Evolutionary conservation across 2,888 invertebrate species (phyloP).

Genomic region (Spisula solida): DNA sequence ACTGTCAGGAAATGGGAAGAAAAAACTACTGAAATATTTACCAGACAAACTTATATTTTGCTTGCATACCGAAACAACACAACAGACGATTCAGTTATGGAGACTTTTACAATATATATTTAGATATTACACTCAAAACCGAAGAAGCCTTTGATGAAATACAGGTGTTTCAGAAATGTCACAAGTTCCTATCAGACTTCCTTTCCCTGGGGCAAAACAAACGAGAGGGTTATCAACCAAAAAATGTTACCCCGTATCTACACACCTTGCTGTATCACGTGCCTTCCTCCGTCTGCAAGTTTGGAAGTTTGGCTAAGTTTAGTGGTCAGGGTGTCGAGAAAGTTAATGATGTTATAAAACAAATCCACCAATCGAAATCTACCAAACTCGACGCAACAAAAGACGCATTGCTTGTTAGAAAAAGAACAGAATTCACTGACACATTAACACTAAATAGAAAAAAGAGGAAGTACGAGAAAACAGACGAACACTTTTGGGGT

Average conservation of each 20-base stretch:
- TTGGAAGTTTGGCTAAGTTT: slow-evolving; percentile 15
- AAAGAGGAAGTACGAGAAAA: neutral
- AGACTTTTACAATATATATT: neutral
- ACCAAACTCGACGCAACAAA: neutral
- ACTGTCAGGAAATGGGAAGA: slow-evolving; percentile 27
- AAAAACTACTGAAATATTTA: slow-evolving; percentile 2
- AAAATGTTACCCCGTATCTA: slow-evolving; percentile 27
- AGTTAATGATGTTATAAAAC: slow-evolving; percentile 39
- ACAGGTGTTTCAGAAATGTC: too few relatives aligned
- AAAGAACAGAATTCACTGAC: neutral
- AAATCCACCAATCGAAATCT: neutral
- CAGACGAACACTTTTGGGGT: neutral
- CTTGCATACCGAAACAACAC: slow-evolving; percentile 25
- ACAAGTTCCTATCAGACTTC: too few relatives aligned
- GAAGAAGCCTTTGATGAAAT: too few relatives aligned
- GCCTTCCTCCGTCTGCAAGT: neutral
- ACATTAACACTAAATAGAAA: neutral
- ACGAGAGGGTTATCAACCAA: slow-evolving; percentile 12
- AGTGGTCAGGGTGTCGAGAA: slow-evolving; percentile 49
- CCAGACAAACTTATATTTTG: slow-evolving; percentile 32
- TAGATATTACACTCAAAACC: too few relatives aligned
- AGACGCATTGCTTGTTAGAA: neutral
- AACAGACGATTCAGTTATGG: neutral
- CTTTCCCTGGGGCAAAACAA: slow-evolving; percentile 6
- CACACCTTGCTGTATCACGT: slow-evolving; percentile 31